phyloP scores from a whole-genome alignment of 2,797 vertebrate genomes.

The Tarsius wallacei region DNA sequence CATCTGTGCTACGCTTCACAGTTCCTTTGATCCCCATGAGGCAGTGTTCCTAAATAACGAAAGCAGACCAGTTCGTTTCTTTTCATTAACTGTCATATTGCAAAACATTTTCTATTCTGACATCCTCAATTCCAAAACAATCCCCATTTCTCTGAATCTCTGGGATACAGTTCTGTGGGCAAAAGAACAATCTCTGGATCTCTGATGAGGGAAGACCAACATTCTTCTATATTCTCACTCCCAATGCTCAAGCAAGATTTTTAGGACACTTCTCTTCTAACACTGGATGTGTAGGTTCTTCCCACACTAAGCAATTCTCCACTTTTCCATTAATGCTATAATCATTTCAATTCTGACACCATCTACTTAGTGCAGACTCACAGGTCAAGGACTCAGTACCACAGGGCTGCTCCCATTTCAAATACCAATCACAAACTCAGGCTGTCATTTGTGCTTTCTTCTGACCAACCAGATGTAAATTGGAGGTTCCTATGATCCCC shows the following conservation, averaged over 20 bases:
- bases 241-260: neutral
- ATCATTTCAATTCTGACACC: neutral
- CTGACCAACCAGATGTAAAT: neutral
- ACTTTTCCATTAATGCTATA: neutral
- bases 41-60: constrained; percentile 95
- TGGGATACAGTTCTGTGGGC: neutral
- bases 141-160: neutral
- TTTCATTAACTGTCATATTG: neutral
- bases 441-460: neutral
- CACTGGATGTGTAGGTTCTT: neutral
- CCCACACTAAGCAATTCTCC: neutral
- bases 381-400: neutral
- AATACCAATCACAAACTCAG: neutral
- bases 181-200: neutral
- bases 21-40: constrained; percentile 99
- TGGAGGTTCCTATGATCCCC: neutral
- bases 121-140: neutral
- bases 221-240: neutral
- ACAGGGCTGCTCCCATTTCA: neutral
- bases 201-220: neutral
- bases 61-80: neutral
- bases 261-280: neutral
- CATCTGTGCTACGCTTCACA: constrained; percentile 96
- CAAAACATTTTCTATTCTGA: neutral
- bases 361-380: neutral